Evolutionary conservation across 2,113 vertebrate species (phyloP).

Genomic region (Cyanoramphus novaezelandiae): DNA sequence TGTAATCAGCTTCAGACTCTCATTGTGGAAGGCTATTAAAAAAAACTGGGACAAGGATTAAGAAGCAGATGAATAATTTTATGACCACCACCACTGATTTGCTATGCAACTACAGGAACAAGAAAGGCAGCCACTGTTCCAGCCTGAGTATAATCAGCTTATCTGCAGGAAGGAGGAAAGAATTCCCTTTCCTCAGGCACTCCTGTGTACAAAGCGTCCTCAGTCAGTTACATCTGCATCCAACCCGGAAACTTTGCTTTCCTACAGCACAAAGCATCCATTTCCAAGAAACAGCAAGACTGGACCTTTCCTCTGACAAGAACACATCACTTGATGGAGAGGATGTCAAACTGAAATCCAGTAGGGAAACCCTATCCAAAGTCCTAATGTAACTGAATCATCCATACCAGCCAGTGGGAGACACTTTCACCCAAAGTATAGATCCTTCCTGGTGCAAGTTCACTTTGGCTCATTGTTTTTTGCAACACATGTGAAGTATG

Average conservation of each 20-base stretch:
- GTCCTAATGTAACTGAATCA: background rate
- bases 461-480: background rate
- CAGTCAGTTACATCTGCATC: background rate
- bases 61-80: slow-evolving; percentile 35
- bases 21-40: background rate
- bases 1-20: background rate
- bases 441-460: background rate
- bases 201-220: background rate
- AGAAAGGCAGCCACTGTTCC: background rate
- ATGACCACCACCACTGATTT: background rate
- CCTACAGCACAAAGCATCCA: background rate
- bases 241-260: background rate
- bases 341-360: background rate
- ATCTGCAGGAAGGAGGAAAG: background rate
- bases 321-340: background rate
- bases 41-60: background rate
- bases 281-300: background rate
- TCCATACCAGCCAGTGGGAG: background rate
- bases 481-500: background rate
- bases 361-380: background rate
- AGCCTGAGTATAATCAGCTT: slow-evolving; percentile 8
- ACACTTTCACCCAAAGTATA: background rate
- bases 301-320: background rate
- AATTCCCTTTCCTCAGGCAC: background rate
- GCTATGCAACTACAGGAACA: slow-evolving; percentile 8